A percentile compares a stretch with the other conserved stretches of the same genome.
Evolutionary conservation across 1,140 invertebrate species (phyloP).

Genomic region (Cataglyphis hispanica): DNA sequence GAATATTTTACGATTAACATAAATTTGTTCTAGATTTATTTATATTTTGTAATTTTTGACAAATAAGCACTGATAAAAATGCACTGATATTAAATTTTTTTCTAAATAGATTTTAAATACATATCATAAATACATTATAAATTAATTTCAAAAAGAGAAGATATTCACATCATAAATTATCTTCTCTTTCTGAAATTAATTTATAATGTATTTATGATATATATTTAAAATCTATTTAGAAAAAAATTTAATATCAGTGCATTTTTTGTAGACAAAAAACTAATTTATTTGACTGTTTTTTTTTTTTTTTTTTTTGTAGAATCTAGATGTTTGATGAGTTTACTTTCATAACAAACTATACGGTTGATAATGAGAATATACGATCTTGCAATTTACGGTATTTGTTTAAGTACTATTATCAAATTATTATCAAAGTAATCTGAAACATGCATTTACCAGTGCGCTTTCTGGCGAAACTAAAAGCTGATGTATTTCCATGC

Average conservation of each 20-base stretch:
- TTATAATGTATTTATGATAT: too few relatives aligned
- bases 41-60: neutral
- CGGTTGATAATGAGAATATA: constrained; percentile 7
- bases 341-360: constrained; percentile 13
- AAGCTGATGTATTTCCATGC: constrained; percentile 32
- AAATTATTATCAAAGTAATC: constrained; percentile 27
- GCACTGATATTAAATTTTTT: too few relatives aligned
- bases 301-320: neutral
- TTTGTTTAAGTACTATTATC: constrained; percentile 4
- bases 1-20: neutral
- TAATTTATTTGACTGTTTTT: neutral
- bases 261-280: neutral
- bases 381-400: neutral
- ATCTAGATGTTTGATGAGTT: neutral
- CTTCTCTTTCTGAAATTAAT: neutral
- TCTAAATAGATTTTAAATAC: too few relatives aligned
- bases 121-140: too few relatives aligned
- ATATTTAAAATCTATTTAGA: too few relatives aligned
- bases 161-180: too few relatives aligned
- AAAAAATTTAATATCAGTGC: too few relatives aligned
- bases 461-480: constrained; percentile 25
- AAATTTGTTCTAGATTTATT: neutral
- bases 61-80: neutral
- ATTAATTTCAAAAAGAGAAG: neutral
- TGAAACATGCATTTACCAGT: constrained; percentile 7